Evolutionary conservation across 2,797 vertebrate genomes (phyloP).

Genomic region (Odontamblyopus rebecca): DNA sequence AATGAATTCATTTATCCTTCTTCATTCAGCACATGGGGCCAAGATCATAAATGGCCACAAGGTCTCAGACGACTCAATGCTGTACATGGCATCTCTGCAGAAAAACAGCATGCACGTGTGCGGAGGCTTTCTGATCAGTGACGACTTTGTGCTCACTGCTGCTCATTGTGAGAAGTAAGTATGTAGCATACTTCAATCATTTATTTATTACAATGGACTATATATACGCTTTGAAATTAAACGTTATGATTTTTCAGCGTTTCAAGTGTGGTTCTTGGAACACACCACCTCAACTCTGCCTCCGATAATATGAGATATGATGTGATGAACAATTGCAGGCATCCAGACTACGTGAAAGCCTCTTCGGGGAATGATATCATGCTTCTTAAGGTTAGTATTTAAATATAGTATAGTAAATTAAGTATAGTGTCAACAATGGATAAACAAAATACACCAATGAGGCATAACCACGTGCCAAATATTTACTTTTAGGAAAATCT

Average conservation of each 20-base stretch:
- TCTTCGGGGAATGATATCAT: slow-evolving; percentile 20
- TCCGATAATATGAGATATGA: slow-evolving; percentile 1
- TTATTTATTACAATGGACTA: not conserved
- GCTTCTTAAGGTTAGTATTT: slow-evolving; percentile 37
- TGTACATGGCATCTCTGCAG: slow-evolving; percentile 69
- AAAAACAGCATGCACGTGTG: slow-evolving; percentile 24
- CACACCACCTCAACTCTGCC: slow-evolving; percentile 7
- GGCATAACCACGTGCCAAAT: not conserved
- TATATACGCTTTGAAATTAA: not conserved
- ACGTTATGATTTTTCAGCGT: not conserved
- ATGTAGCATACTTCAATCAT: not conserved
- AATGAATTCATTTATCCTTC: not conserved
- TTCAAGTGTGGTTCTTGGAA: slow-evolving; percentile 18
- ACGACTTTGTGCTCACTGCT: slow-evolving; percentile 64
- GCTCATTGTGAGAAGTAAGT: slow-evolving; percentile 61
- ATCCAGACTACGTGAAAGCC: not conserved
- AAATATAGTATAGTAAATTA: not conserved
- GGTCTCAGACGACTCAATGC: slow-evolving; percentile 17
- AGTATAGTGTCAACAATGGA: not conserved
- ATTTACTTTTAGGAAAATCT: not conserved
- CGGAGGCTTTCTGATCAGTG: slow-evolving; percentile 61
- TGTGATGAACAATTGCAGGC: slow-evolving; percentile 9
- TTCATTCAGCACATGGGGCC: slow-evolving; percentile 24
- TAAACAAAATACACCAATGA: not conserved
- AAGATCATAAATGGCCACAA: slow-evolving; percentile 33